These are phyloP conservation scores for Protophormia terraenovae DNA, from an alignment of 2,888 invertebrate species.

Conservation along the genomic window DNA sequence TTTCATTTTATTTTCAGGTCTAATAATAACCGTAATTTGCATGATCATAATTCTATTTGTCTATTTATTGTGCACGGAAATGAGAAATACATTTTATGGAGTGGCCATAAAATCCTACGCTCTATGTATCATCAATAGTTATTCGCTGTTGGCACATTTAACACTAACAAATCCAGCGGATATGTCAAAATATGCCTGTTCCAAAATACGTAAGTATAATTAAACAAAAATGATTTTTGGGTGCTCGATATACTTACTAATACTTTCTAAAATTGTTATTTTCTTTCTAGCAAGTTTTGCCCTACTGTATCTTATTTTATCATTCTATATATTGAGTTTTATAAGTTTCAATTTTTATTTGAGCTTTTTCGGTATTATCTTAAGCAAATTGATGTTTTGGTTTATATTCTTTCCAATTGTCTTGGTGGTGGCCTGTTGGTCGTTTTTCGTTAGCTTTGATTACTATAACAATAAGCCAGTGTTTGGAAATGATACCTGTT, in stretches of 20 bases:
- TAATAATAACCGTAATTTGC: slow-evolving; percentile 76
- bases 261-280: not conserved
- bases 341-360: slow-evolving; percentile 76
- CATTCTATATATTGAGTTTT: slow-evolving; percentile 76
- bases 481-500: slow-evolving; percentile 84
- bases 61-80: slow-evolving; percentile 74
- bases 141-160: slow-evolving; percentile 75
- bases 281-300: slow-evolving; percentile 72
- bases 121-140: slow-evolving; percentile 75
- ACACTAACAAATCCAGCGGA: slow-evolving; percentile 75
- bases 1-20: slow-evolving; percentile 69
- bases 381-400: slow-evolving; percentile 77
- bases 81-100: slow-evolving; percentile 77
- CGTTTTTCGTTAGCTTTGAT: slow-evolving; percentile 73
- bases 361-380: slow-evolving; percentile 75
- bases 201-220: slow-evolving; percentile 73
- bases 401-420: slow-evolving; percentile 75
- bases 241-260: no score
- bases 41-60: slow-evolving; percentile 75
- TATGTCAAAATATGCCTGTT: slow-evolving; percentile 72
- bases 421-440: slow-evolving; percentile 74
- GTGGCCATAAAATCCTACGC: slow-evolving; percentile 76
- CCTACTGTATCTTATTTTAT: slow-evolving; percentile 74
- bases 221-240: not conserved
- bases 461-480: slow-evolving; percentile 80